Evolutionary conservation across 2,113 vertebrate species (phyloP).

Genomic region (Xenopus borealis): DNA sequence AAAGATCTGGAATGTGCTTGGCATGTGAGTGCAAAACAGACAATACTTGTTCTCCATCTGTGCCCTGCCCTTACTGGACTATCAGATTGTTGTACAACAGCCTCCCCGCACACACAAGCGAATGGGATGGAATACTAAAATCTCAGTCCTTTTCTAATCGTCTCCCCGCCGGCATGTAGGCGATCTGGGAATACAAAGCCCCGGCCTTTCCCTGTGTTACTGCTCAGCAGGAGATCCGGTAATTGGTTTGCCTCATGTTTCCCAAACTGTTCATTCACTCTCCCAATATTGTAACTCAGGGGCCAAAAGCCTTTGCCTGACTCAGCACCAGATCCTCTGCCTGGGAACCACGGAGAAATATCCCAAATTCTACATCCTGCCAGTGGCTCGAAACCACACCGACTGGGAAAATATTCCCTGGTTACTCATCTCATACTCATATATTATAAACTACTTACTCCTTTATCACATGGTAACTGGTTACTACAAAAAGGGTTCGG

Average conservation of each 20-base stretch:
- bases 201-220: neutral
- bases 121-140: conserved; percentile 31
- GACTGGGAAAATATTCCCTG: too few relatives aligned
- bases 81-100: too few relatives aligned
- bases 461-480: too few relatives aligned
- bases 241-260: conserved; percentile 28
- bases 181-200: conserved; percentile 6
- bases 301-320: neutral
- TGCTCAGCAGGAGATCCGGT: conserved; percentile 17
- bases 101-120: neutral
- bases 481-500: too few relatives aligned
- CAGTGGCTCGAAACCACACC: too few relatives aligned
- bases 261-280: conserved; percentile 43
- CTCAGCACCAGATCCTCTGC: neutral
- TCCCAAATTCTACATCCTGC: too few relatives aligned
- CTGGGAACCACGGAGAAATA: neutral
- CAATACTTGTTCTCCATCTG: too few relatives aligned
- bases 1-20: too few relatives aligned
- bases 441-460: too few relatives aligned
- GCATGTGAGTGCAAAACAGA: too few relatives aligned
- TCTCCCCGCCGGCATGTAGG: neutral
- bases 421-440: too few relatives aligned
- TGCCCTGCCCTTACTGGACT: too few relatives aligned
- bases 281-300: conserved; percentile 13
- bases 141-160: conserved; percentile 9